Conservation (phyloP, 2,888 invertebrate species). For the Dryococelus australis region DNA sequence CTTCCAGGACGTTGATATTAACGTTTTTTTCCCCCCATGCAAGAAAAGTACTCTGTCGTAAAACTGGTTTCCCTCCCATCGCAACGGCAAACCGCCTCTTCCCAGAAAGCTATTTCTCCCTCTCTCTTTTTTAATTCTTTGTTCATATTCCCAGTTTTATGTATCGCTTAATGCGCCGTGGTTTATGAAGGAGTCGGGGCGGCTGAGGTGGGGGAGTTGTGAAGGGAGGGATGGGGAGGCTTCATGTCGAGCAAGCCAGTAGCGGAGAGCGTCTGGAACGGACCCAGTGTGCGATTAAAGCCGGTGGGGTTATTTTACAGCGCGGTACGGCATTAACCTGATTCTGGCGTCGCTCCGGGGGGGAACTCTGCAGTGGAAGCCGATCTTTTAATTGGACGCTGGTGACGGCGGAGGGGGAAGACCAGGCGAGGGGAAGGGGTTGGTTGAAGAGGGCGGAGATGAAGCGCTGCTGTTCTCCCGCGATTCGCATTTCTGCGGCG, state of each 20-base stretch:
- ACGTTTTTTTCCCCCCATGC: too few species aligned
- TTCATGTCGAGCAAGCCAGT: too few species aligned
- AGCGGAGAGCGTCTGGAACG: neutral
- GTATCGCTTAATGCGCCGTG: neutral
- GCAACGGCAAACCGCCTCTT: neutral
- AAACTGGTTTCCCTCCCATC: too few species aligned
- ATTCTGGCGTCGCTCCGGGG: neutral
- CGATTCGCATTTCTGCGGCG: slow-evolving; percentile 9
- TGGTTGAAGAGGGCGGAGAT: slow-evolving; percentile 9
- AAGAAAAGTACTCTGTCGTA: too few species aligned
- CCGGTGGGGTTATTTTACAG: slow-evolving; percentile 16
- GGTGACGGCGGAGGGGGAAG: neutral
- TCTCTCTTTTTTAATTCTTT: neutral
- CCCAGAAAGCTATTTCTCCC: neutral
- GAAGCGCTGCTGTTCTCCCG: neutral
- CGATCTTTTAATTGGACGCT: too few species aligned
- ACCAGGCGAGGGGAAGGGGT: neutral
- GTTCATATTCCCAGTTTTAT: slow-evolving; percentile 1
- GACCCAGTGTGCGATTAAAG: neutral
- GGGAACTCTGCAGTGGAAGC: too few species aligned
- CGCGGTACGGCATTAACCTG: slow-evolving; percentile 1
- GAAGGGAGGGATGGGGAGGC: too few species aligned
- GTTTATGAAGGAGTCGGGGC: neutral
- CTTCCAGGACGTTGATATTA: too few species aligned
- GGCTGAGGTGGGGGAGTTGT: too few species aligned